These are phyloP conservation scores for Tryphoninae sp. DNA, from an alignment of 2,888 invertebrate species.

Conservation along the genomic window DNA sequence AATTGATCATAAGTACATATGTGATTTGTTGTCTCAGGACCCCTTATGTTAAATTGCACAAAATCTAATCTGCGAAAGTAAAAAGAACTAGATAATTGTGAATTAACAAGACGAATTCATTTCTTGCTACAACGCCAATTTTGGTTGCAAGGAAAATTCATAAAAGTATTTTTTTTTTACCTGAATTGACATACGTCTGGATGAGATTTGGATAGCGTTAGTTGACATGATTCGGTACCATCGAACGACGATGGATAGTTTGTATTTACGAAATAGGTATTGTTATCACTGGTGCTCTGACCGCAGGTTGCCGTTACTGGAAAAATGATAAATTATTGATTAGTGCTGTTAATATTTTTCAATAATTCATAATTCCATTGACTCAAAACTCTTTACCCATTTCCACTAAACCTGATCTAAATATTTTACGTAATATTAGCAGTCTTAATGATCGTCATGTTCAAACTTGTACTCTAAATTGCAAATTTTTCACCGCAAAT, in stretches of 20 bases:
- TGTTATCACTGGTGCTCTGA: conserved; percentile 89
- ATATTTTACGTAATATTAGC: too few species aligned
- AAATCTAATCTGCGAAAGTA: conserved; percentile 87
- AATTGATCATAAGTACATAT: conserved; percentile 93
- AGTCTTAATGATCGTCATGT: too few species aligned
- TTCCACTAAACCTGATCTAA: too few species aligned
- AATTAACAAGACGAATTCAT: neutral
- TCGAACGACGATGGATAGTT: conserved; percentile 91
- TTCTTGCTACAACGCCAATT: neutral
- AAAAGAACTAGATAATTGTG: conserved; percentile 18
- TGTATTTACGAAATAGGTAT: conserved; percentile 92
- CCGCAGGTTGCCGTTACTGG: conserved; percentile 91
- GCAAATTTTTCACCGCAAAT: neutral
- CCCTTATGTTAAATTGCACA: conserved; percentile 88
- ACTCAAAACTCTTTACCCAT: neutral
- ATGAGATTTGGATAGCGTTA: conserved; percentile 89
- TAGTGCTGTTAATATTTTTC: too few species aligned
- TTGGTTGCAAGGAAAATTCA: neutral
- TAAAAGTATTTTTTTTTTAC: conserved; percentile 79
- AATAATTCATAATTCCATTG: neutral
- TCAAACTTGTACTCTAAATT: neutral
- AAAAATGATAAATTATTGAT: neutral
- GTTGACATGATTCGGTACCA: conserved; percentile 91
- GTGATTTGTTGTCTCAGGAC: conserved; percentile 89
- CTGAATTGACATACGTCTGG: conserved; percentile 92